Evolutionary conservation across 2,113 vertebrate genomes (phyloP), one percentile per base, ranked within the genome.

Genomic region (Mohoua ochrocephala): DNA sequence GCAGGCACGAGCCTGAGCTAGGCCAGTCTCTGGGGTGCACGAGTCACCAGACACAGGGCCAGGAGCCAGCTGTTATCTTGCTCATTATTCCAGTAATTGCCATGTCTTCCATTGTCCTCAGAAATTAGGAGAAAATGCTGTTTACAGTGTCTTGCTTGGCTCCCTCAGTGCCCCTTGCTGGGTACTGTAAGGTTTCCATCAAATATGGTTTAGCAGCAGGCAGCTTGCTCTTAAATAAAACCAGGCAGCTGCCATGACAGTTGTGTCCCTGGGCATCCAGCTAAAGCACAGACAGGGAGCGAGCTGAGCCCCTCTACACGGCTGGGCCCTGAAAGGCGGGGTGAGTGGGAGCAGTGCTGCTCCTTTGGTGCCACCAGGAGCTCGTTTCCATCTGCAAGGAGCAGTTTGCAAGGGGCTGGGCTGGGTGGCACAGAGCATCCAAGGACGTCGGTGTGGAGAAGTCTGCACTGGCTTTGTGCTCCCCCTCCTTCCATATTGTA

Each of bases 11-110:
- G 42, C 42, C 45, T 41, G 39, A 74, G 47, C 23, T 50, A 60
- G 0, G 0, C 74, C 33, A 74, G 35, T 23, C 37, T 17, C 21
- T 0, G 0, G 10, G 21, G 57, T 84, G 13, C 49, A 45, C 0
- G 0, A 57, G 39, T 78, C 45, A 65, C n/a, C 22, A 56, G 31
- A 63, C 8, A 0, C 53, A 76, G 35, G 33, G n/a, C 27, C 3
- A 70, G 57, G 18, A 79, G 17, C 24, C 2, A 2, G 64, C 49
- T 61, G 37, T 65, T 74, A 13, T 13, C 45, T 59, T 67, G 37
- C 49, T 81, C 42, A 28, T 86, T 69, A 69, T 37, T 77, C 1
- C 1, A 7, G 3, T 57, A 59, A 88, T 84, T 79, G 42, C 4
- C 5, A 45, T 67, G 56, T 31, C 53, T 96, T 79, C 41, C 12